Conservation (phyloP, 2,113 vertebrate species). For the Stomatorhinus ivindoensis region DNA sequence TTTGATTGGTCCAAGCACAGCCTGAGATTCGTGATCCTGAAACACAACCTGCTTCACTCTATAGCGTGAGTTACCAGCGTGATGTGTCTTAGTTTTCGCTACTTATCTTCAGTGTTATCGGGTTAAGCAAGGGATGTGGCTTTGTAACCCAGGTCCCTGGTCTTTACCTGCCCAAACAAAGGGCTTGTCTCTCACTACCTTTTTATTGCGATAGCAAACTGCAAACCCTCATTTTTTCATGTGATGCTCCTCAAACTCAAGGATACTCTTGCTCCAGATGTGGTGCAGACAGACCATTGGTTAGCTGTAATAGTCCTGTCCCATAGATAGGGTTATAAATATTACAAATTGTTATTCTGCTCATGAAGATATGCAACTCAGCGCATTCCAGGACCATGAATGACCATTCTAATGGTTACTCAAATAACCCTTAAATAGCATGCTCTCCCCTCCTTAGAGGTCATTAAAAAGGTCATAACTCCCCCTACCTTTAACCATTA, state of each 20-base stretch:
- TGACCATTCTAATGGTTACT: neutral
- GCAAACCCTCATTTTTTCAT: neutral
- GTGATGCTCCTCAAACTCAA: neutral
- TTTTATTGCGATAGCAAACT: neutral
- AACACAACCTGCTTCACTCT: neutral
- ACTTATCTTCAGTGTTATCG: neutral
- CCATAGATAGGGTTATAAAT: neutral
- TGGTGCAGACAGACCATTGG: neutral
- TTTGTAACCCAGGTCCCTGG: neutral
- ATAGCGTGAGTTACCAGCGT: neutral
- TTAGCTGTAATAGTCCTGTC: neutral
- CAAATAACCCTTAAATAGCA: neutral
- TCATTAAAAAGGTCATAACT: neutral
- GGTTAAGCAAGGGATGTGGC: neutral
- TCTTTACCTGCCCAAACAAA: neutral
- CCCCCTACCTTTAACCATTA: neutral
- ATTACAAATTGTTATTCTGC: neutral
- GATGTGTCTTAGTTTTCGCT: neutral
- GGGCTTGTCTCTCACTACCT: neutral
- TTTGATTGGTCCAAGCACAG: too few species aligned
- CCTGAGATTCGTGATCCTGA: neutral
- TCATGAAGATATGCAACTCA: neutral
- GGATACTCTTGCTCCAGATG: neutral
- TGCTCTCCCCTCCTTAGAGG: neutral
- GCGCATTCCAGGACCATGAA: neutral